A percentile compares a stretch with the other conserved stretches of the same genome.
Conservation (phyloP, 2,113 vertebrate genomes). For the Aleadryas rufinucha region DNA sequence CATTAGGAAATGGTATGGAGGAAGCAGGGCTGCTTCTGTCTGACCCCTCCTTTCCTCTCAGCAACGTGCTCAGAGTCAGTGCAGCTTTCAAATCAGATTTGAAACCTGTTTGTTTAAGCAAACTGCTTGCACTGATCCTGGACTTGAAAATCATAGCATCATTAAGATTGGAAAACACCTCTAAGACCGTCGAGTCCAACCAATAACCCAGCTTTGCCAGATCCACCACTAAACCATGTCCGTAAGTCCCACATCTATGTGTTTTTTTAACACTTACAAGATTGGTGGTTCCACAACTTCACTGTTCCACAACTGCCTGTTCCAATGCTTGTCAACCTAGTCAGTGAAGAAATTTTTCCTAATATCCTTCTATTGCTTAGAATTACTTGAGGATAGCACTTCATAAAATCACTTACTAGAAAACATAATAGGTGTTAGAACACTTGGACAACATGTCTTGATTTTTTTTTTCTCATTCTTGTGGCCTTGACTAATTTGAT, state of each 20-base stretch:
- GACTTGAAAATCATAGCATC: neutral
- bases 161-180: neutral
- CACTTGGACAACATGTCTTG: neutral
- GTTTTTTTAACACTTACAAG: neutral
- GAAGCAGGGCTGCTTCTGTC: neutral
- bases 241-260: rapidly evolving
- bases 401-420: neutral
- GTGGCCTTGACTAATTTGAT: neutral
- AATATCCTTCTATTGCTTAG: neutral
- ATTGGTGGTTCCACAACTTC: too few relatives aligned
- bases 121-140: neutral
- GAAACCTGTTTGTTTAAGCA: neutral
- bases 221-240: neutral
- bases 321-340: neutral
- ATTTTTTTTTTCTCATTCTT: neutral
- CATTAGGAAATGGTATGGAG: neutral
- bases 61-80: rapidly evolving
- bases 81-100: neutral
- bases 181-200: rapidly evolving
- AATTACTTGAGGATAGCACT: neutral
- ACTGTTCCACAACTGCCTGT: neutral
- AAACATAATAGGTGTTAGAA: neutral
- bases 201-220: neutral
- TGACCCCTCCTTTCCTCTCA: neutral
- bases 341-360: neutral